Evolutionary conservation across 2,113 vertebrate genomes (phyloP).

Genomic region (Struthidea cinerea): DNA sequence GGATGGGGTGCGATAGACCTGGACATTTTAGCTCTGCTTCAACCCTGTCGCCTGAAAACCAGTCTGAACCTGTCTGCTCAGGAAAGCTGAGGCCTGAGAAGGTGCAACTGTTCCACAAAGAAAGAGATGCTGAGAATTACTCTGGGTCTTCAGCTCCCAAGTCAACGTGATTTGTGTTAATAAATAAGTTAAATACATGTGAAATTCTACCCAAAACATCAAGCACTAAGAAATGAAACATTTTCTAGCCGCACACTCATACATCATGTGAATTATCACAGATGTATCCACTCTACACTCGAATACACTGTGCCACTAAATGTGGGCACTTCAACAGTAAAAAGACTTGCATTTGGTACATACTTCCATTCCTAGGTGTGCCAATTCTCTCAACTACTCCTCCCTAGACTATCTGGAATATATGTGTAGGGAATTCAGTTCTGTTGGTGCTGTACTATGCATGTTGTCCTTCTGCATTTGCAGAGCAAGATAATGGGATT

Average conservation of each 20-base stretch:
- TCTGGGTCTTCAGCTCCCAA: neutral
- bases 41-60: neutral
- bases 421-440: neutral
- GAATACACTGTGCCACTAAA: neutral
- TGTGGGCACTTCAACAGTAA: neutral
- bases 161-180: neutral
- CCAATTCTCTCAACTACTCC: neutral
- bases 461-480: neutral
- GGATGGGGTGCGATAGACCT: neutral
- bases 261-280: neutral
- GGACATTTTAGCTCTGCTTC: neutral
- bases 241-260: neutral
- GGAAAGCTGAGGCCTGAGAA: neutral
- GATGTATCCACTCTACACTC: neutral
- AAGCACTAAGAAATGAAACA: neutral
- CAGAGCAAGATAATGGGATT: neutral
- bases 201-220: neutral
- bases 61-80: neutral
- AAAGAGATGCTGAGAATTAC: neutral
- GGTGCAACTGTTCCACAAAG: neutral
- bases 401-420: neutral
- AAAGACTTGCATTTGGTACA: neutral
- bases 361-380: neutral
- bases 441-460: neutral
- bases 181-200: neutral